A percentile compares a stretch with the other conserved stretches of the same genome.
Evolutionary conservation across 2,888 invertebrate genomes (phyloP).

Genomic region (Microdon myrmicae): DNA sequence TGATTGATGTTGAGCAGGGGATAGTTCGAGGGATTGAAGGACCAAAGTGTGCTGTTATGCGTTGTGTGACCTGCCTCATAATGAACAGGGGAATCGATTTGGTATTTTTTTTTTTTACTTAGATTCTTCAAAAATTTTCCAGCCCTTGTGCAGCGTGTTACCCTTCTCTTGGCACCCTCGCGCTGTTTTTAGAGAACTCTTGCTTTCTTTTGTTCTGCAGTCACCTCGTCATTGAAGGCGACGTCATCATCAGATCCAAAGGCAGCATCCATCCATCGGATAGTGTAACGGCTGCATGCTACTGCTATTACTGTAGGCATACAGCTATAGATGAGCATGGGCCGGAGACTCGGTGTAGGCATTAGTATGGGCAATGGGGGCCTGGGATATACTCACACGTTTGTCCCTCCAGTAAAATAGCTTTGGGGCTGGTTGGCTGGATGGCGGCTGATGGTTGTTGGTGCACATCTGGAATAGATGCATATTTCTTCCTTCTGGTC

Average conservation of each 20-base stretch:
- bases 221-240: conserved; percentile 49
- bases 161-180: conserved; percentile 6
- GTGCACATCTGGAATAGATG: conserved; percentile 51
- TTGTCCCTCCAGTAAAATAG: conserved; percentile 29
- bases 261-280: too few species aligned
- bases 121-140: conserved; percentile 15
- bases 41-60: conserved; percentile 2
- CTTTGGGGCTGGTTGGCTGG: conserved; percentile 28
- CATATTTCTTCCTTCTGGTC: conserved; percentile 30
- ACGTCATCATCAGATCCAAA: conserved; percentile 37
- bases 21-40: conserved; percentile 11
- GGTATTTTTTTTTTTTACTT: conserved; percentile 16
- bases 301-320: too few species aligned
- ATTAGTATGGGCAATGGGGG: too few species aligned
- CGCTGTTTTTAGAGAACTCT: conserved; percentile 35
- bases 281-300: too few species aligned
- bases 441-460: conserved; percentile 6
- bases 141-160: too few species aligned
- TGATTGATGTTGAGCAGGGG: conserved; percentile 6
- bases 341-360: too few species aligned
- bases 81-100: conserved; percentile 26
- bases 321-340: too few species aligned
- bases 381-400: conserved; percentile 26
- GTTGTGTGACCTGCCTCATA: background rate
- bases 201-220: conserved; percentile 46